Base-by-base conservation (phyloP, 2,797 vertebrate genomes). In the Cuculus canorus region DNA sequence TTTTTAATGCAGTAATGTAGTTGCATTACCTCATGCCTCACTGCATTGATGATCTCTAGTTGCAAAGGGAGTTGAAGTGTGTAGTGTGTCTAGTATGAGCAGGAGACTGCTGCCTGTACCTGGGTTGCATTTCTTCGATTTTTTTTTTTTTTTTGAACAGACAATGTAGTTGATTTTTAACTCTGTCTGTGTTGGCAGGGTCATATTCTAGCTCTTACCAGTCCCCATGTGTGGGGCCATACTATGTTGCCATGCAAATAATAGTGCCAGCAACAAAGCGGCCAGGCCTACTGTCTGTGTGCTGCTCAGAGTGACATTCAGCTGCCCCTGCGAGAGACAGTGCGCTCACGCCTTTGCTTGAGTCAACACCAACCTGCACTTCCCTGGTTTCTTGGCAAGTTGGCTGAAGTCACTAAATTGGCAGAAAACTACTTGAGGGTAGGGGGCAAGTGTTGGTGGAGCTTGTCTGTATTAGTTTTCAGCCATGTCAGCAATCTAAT, bases 281-380 rank as follows among this genome's bases (percentile, higher is more conserved):
- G 33, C 18, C 37, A 47, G 56, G 17, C 61, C 21, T 47, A 3
- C 15, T 14, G 21, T 68, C 37, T 11, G 3, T 11, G 18, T 39
- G 69, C 68, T 73, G 32, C 47, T 41, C 47, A 2, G 54, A 27
- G n/a, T 11, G 54, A 35, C 14, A 7, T 41, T 30, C 22, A 68
- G 61, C 59, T 33, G 50, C 19, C 73, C 16, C 57, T 79, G 35
- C 27, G 50, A 17, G n/a, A 4, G 63, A 9, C 39, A 14, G 15
- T 0, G 7, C 0, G 2, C 50, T 69, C 41, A 3, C 50, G 22
- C 78, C 37, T 76, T 35, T 35, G 37, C 73, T 84, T n/a, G 35
- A 18, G 22, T 60, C 68, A 28, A 1, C 24, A 3, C 24, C 3
- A 2, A 3, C 24, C 3, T 1, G 5, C 30, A 1, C 52, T 60